These are phyloP conservation scores for Hoplostethus atlanticus DNA, from an alignment of 2,797 vertebrate species.

Conservation along the genomic window DNA sequence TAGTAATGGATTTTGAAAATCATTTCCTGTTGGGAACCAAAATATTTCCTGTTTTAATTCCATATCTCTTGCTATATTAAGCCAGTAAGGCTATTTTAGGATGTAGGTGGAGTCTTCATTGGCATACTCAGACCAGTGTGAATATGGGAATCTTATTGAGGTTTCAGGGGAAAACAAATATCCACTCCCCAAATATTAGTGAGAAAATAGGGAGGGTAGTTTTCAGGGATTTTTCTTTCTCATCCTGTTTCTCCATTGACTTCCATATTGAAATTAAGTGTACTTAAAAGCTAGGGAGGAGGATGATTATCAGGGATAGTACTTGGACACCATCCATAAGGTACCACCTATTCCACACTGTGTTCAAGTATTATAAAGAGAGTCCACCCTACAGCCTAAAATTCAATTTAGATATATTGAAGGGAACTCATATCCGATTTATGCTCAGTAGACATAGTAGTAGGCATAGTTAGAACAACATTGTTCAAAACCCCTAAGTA, in stretches of 20 bases:
- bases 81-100: constrained; percentile 1
- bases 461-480: constrained; percentile 2
- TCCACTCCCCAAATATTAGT: background rate
- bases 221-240: background rate
- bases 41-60: constrained; percentile 24
- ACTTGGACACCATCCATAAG: constrained; percentile 7
- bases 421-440: constrained; percentile 23
- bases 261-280: constrained; percentile 22
- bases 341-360: background rate
- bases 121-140: constrained; percentile 9
- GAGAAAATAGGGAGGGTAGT: background rate
- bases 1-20: no score
- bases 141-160: constrained; percentile 5
- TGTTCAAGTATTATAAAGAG: background rate
- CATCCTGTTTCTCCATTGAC: background rate
- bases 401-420: background rate
- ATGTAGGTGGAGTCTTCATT: constrained; percentile 4
- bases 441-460: background rate
- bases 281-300: background rate
- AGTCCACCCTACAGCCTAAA: background rate
- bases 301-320: background rate
- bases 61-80: background rate
- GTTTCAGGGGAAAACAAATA: background rate
- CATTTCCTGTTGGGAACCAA: constrained; percentile 1
- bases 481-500: constrained; percentile 1